These are phyloP conservation scores for Myxocyprinus asiaticus DNA, from an alignment of 2,113 vertebrate species.

Conservation along the genomic window DNA sequence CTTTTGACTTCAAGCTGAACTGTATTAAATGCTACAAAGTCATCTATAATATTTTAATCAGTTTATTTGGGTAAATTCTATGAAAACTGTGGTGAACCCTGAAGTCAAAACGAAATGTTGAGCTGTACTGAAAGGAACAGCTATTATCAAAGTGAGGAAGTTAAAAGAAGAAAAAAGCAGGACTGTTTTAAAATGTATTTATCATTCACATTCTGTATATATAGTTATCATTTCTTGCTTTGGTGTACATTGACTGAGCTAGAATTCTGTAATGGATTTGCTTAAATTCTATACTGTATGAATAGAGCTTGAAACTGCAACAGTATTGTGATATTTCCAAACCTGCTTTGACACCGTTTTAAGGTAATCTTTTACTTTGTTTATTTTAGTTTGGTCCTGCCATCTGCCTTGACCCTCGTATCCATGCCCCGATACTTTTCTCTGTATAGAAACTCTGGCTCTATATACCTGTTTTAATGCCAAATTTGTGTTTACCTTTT, in stretches of 20 bases:
- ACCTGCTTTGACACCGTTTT: constrained; percentile 81
- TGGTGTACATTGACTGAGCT: constrained; percentile 86
- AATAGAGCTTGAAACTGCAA: constrained; percentile 84
- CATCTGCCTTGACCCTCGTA: constrained; percentile 67
- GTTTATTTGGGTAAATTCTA: constrained; percentile 84
- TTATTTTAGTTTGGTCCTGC: constrained; percentile 59
- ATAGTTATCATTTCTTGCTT: constrained; percentile 82
- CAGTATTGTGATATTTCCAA: constrained; percentile 76
- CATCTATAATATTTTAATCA: constrained; percentile 88
- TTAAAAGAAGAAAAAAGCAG: constrained; percentile 67
- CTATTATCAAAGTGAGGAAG: constrained; percentile 77
- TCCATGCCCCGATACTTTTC: constrained; percentile 69
- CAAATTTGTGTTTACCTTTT: constrained; percentile 85
- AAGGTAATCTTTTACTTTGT: constrained; percentile 61
- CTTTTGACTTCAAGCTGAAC: constrained; percentile 84
- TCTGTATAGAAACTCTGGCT: constrained; percentile 82
- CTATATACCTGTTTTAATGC: constrained; percentile 86
- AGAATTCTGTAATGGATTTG: constrained; percentile 84
- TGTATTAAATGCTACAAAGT: constrained; percentile 97
- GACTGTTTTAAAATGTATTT: constrained; percentile 92
- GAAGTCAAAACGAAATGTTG: constrained; percentile 77
- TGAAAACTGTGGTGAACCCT: constrained; percentile 77
- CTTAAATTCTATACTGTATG: constrained; percentile 79
- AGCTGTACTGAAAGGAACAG: constrained; percentile 79
- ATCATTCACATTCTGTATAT: constrained; percentile 93